Conservation (phyloP, 2,888 invertebrate species). For the Syritta pipiens region DNA sequence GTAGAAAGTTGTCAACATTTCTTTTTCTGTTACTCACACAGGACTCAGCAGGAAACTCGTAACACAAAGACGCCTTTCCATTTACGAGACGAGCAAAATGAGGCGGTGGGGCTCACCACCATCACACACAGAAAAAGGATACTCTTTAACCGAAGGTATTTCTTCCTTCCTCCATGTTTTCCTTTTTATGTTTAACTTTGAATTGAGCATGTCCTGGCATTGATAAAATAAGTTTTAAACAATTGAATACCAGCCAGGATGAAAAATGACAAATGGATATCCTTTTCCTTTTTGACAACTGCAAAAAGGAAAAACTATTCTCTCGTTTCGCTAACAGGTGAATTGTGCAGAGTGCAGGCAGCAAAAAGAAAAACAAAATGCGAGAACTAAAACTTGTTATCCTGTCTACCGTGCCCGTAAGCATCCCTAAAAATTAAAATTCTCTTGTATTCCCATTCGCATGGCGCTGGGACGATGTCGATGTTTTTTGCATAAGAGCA, state of each 20-base stretch:
- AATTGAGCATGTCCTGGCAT: constrained; percentile 62
- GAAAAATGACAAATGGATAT: not conserved
- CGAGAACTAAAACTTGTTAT: constrained; percentile 17
- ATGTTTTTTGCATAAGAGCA: constrained; percentile 23
- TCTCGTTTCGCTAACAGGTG: constrained; percentile 41
- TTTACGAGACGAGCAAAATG: too few relatives aligned
- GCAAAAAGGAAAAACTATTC: constrained; percentile 14
- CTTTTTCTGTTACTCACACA: not conserved
- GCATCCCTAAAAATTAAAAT: constrained; percentile 10
- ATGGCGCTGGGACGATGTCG: constrained; percentile 7
- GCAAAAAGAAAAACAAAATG: too few relatives aligned
- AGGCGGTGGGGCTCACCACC: too few relatives aligned
- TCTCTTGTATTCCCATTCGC: constrained; percentile 47
- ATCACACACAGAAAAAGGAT: constrained; percentile 9
- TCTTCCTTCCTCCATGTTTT: constrained; percentile 21
- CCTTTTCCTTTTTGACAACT: not conserved
- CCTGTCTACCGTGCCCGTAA: constrained; percentile 1
- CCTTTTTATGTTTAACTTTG: constrained; percentile 33
- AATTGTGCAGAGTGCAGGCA: constrained; percentile 52
- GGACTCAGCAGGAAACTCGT: not conserved
- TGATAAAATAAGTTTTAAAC: constrained; percentile 61
- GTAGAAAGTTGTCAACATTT: constrained; percentile 50
- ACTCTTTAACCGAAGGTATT: too few relatives aligned
- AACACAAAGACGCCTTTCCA: not conserved
- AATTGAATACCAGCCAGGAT: too few relatives aligned